Evolutionary conservation across 2,113 vertebrate species (phyloP), one percentile per base, ranked within the genome.

Genomic region (Rhegmatorhina hoffmannsi): DNA sequence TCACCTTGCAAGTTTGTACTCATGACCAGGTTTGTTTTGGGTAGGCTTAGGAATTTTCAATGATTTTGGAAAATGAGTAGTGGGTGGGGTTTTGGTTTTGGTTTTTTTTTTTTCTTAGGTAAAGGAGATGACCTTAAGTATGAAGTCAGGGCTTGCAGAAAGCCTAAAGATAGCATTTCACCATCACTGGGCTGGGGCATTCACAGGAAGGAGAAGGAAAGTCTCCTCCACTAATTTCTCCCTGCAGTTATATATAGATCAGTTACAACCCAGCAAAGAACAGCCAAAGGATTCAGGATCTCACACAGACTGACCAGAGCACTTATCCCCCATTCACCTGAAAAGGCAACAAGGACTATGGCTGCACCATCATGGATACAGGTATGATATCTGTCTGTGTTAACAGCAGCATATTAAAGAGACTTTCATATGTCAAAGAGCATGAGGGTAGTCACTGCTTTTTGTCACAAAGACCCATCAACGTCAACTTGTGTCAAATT

Each of bases 401-500:
- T 73, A 90, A 73, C 49, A 70, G 40, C 84, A 94, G 46, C 43
- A 10, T 50, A 31, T 38, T 46, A 47, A 87, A 77, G 59, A 77
- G 38, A 88, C 55, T 92, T 74, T 60, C 59, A 86, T 50, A 83
- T 80, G 87, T 70, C 88, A 94, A 78, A 94, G 72, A 56, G 50
- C 87, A 95, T 1, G 3, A 88, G 82, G 68, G 75, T 26, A 55
- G 68, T 64, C 75, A 91, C 77, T 78, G 75, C 82, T 94, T 88
- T 95, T 86, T 85, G 68, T 77, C 59, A 86, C 63, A 77, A 95
- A 96, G 87, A 38, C 26, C 38, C 70, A 67, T 73, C 84, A 80
- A 63, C 3, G 2, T 87, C 82, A 77, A 26, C 46, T 83, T 70
- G 59, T 83, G 82, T 80, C 92, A 90, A 53, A 84, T 80, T 74